phyloP scores from a whole-genome alignment of 2,797 vertebrate species.

The Clarias pachynema region DNA sequence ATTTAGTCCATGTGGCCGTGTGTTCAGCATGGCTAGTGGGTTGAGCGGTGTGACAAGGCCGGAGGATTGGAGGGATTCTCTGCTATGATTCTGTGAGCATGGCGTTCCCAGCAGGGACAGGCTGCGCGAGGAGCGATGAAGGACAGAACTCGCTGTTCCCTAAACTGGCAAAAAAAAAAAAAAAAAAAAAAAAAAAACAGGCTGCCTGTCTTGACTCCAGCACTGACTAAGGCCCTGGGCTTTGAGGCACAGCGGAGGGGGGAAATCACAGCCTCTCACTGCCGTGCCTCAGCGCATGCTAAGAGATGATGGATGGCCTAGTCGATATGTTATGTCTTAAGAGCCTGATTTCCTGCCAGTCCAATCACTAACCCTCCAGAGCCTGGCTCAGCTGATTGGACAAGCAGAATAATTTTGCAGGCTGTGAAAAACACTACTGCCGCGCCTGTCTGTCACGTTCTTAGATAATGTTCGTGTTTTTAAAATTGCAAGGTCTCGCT shows the following conservation, averaged over 20 bases:
- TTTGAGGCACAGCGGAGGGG: constrained; percentile 81
- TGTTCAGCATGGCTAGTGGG: constrained; percentile 79
- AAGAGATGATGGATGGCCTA: constrained; percentile 99
- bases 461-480: constrained; percentile 76
- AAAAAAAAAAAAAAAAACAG: constrained; percentile 26
- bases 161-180: constrained; percentile 36
- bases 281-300: constrained; percentile 89
- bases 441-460: constrained; percentile 84
- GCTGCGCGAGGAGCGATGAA: constrained; percentile 81
- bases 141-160: constrained; percentile 75
- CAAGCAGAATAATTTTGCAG: constrained; percentile 93
- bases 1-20: constrained; percentile 84
- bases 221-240: constrained; percentile 95
- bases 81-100: constrained; percentile 80
- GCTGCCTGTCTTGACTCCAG: constrained; percentile 65
- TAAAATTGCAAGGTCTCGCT: constrained; percentile 70
- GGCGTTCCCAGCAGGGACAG: constrained; percentile 81
- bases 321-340: constrained; percentile 99
- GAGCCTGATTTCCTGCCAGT: constrained; percentile 99
- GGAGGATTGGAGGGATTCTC: constrained; percentile 82
- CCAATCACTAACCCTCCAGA: constrained; percentile 97
- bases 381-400: constrained; percentile 95
- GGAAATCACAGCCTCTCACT: constrained; percentile 71
- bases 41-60: constrained; percentile 80
- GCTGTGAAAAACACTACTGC: constrained; percentile 91